phyloP scores from a whole-genome alignment of 1,140 invertebrate species.

The Drosophila bocqueti region DNA sequence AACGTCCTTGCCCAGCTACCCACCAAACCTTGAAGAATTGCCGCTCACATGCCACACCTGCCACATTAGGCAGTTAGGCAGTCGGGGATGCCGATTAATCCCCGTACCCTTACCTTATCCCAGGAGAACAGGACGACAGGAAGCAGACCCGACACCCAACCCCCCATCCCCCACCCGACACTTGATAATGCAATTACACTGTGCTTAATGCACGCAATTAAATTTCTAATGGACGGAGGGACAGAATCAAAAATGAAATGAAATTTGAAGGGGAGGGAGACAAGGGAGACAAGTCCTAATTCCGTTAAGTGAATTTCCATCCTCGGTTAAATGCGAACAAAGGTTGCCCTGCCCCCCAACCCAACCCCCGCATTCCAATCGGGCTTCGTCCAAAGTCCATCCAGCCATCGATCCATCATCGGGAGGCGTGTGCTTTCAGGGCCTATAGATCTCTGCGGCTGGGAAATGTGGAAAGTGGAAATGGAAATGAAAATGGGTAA shows the following conservation, averaged over 20 bases:
- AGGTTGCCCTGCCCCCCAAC: background rate
- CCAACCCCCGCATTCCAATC: background rate
- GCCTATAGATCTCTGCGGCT: conserved; percentile 18
- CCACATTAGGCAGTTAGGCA: conserved; percentile 25
- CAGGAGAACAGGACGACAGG: background rate
- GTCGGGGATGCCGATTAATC: conserved; percentile 25
- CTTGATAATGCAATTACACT: conserved; percentile 73
- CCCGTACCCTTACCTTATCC: background rate
- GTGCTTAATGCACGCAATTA: conserved; percentile 73
- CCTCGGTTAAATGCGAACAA: conserved; percentile 46
- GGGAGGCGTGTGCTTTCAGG: conserved; percentile 9
- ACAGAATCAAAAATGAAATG: conserved; percentile 65
- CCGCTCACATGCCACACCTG: conserved; percentile 16
- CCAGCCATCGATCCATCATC: conserved; percentile 53
- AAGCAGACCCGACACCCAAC: background rate
- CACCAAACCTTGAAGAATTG: conserved; percentile 37
- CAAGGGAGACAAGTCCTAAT: conserved; percentile 42
- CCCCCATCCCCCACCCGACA: background rate
- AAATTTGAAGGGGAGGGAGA: conserved; percentile 38
- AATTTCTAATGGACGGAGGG: conserved; percentile 61
- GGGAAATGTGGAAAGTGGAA: conserved; percentile 16
- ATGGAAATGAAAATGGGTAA: conserved; percentile 49
- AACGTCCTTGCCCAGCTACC: background rate
- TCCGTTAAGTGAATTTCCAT: conserved; percentile 73
- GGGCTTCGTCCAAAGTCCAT: background rate